phyloP scores from a whole-genome alignment of 2,113 vertebrate species.

The Ophiodon elongatus region DNA sequence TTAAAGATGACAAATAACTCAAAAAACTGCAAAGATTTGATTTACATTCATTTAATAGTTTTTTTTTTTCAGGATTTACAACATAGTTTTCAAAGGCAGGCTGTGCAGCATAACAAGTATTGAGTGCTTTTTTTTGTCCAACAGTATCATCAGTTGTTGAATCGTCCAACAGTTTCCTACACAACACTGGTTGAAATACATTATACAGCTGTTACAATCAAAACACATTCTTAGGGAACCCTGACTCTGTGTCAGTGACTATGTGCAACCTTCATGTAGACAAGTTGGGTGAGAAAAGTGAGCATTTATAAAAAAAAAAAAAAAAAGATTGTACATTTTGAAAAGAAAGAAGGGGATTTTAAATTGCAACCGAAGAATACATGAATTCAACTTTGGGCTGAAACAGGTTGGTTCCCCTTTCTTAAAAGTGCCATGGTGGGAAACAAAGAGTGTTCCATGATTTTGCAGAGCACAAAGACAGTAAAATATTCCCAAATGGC shows the following conservation, averaged over 20 bases:
- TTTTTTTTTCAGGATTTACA: constrained; percentile 55
- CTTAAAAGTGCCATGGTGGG: constrained; percentile 63
- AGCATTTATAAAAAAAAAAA: constrained; percentile 38
- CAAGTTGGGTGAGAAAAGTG: constrained; percentile 34
- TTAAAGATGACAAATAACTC: neutral
- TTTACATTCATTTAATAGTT: constrained; percentile 81
- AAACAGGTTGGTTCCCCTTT: constrained; percentile 50
- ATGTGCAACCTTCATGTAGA: constrained; percentile 71
- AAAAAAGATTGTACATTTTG: constrained; percentile 44
- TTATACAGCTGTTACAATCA: constrained; percentile 63
- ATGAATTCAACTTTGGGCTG: constrained; percentile 62
- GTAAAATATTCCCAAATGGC: constrained; percentile 38
- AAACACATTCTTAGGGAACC: constrained; percentile 61
- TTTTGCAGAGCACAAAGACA: constrained; percentile 60
- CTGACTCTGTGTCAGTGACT: constrained; percentile 54
- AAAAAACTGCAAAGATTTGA: neutral
- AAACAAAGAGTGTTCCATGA: constrained; percentile 57
- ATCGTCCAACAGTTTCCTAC: constrained; percentile 41
- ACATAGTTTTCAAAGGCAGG: constrained; percentile 74
- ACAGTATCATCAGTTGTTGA: constrained; percentile 49
- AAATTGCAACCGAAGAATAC: constrained; percentile 53
- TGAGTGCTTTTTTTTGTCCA: constrained; percentile 64
- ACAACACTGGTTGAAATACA: constrained; percentile 54
- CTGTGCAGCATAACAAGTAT: constrained; percentile 74
- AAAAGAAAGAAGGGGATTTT: constrained; percentile 27